phyloP scores from a whole-genome alignment of 2,113 vertebrate species.

The Ciconia maguari region DNA sequence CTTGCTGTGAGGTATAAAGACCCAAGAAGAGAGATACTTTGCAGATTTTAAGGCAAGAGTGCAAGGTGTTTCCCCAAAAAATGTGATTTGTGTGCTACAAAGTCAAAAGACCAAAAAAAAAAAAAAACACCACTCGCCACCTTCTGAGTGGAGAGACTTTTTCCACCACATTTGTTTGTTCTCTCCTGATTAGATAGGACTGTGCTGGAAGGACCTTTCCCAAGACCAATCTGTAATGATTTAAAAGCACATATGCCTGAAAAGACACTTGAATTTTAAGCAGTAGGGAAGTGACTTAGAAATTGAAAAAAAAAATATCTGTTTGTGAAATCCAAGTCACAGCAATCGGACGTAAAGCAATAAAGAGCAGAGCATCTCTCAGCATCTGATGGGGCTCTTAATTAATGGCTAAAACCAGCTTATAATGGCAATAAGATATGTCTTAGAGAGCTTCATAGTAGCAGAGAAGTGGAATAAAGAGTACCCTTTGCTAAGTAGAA shows the following conservation, averaged over 20 bases:
- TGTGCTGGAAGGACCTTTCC: not conserved
- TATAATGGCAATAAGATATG: not conserved
- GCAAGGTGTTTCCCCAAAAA: not conserved
- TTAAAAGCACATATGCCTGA: not conserved
- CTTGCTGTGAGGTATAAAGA: conserved; percentile 26
- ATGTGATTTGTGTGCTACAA: not conserved
- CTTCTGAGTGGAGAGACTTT: not conserved
- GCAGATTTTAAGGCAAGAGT: not conserved
- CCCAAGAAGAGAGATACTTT: not conserved
- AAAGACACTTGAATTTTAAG: not conserved
- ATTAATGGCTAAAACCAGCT: not conserved
- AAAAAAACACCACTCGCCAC: not conserved
- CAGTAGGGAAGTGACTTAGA: not conserved
- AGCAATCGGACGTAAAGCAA: not conserved
- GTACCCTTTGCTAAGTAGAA: not conserved
- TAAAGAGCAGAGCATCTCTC: not conserved
- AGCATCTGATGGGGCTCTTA: not conserved
- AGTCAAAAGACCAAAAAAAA: not conserved
- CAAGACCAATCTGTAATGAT: not conserved
- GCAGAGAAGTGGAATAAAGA: not conserved
- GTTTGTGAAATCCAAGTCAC: not conserved
- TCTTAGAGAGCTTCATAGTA: not conserved
- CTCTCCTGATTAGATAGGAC: not conserved
- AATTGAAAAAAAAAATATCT: not conserved
- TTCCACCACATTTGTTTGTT: not conserved